Percentiles rank a stretch among this genome's conserved stretches.
Evolutionary conservation across 2,797 vertebrate species (phyloP).

Genomic region (Poeciliopsis turneri): DNA sequence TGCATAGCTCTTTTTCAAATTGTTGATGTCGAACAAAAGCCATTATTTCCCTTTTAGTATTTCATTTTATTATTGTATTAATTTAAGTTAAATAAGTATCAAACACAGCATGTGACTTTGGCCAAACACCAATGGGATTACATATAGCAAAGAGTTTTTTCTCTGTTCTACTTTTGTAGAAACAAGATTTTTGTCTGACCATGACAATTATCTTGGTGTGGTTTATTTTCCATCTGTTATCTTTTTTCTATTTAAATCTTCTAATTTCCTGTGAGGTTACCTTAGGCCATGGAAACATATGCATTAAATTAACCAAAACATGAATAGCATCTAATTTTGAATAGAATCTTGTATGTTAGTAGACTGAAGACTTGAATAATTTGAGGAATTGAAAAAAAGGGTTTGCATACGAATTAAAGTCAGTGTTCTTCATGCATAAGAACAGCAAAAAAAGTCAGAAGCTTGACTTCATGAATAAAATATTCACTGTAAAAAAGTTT

Average conservation of each 20-base stretch:
- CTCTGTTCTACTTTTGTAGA: not conserved
- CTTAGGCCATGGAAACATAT: not conserved
- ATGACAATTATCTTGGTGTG: not conserved
- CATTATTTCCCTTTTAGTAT: not conserved
- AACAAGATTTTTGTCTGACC: not conserved
- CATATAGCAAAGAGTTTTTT: not conserved
- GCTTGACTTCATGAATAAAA: conserved; percentile 50
- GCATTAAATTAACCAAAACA: not conserved
- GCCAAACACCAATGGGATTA: not conserved
- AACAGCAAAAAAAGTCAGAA: conserved; percentile 1
- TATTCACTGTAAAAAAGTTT: conserved; percentile 25
- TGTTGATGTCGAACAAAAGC: not conserved
- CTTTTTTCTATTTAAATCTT: not conserved
- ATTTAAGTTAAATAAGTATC: not conserved
- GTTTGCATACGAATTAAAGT: conserved; percentile 4
- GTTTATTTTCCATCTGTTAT: not conserved
- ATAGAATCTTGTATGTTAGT: conserved; percentile 12
- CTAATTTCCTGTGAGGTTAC: not conserved
- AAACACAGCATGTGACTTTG: not conserved
- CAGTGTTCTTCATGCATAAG: conserved; percentile 1
- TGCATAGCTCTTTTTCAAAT: not conserved
- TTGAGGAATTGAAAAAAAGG: not conserved
- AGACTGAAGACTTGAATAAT: conserved; percentile 14
- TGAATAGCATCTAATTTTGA: not conserved
- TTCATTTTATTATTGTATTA: not conserved